Conservation (phyloP, 1,140 invertebrate species). For the Carposina sasakii region DNA sequence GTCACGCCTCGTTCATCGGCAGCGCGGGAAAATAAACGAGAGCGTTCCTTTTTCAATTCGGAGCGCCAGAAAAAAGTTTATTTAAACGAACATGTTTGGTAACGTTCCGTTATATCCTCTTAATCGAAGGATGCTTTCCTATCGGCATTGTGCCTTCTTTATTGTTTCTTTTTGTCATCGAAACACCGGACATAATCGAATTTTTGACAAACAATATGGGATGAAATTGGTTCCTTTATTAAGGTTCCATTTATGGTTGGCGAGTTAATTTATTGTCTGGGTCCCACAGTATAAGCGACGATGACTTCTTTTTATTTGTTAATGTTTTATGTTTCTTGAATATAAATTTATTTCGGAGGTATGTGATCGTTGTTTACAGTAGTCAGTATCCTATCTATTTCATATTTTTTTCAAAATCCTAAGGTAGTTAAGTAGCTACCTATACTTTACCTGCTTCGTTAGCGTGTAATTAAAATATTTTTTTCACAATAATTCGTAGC, state of each 20-base stretch:
- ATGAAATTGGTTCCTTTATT: constrained; percentile 65
- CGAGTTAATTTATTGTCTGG: constrained; percentile 44
- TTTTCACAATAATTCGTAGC: no score
- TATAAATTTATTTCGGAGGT: no score
- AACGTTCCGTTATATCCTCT: constrained; percentile 45
- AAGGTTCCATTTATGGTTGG: constrained; percentile 47
- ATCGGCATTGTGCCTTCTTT: constrained; percentile 32
- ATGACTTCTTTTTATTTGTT: constrained; percentile 4
- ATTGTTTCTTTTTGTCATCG: constrained; percentile 45
- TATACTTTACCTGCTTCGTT: no score
- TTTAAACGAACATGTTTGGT: constrained; percentile 40
- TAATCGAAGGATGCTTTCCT: constrained; percentile 39
- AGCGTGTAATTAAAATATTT: no score
- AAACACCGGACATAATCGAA: constrained; percentile 56
- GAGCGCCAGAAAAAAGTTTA: constrained; percentile 46
- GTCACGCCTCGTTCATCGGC: constrained; percentile 57
- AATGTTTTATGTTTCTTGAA: constrained; percentile 2
- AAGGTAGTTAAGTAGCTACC: no score
- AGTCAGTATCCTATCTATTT: no score
- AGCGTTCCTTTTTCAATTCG: constrained; percentile 34
- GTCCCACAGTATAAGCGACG: constrained; percentile 12
- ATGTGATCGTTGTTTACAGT: no score
- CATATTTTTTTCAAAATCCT: no score
- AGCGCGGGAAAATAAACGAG: constrained; percentile 52
- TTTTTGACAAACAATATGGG: constrained; percentile 66